Conservation (phyloP, 1,140 invertebrate genomes). For the Scaptomyza graminum region DNA sequence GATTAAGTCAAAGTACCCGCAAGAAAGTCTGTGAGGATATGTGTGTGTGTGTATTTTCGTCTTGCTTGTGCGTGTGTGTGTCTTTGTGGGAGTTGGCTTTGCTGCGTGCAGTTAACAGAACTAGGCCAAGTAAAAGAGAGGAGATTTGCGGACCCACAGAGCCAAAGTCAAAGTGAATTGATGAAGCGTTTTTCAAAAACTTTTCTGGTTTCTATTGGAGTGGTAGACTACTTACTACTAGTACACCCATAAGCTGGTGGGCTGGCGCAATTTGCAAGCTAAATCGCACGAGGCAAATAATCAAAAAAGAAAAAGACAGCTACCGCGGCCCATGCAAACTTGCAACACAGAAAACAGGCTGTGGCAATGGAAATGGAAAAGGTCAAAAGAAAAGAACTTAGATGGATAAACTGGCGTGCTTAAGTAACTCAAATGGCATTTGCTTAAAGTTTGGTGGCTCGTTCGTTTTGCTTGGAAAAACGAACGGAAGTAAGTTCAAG, state of each 20-base stretch:
- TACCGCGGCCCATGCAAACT: conserved; percentile 58
- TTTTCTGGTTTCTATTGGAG: conserved; percentile 45
- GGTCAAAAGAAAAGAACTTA: conserved; percentile 74
- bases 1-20: conserved; percentile 76
- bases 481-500: conserved; percentile 33
- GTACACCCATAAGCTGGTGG: conserved; percentile 24
- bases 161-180: conserved; percentile 77
- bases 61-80: conserved; percentile 27
- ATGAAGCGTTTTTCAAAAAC: conserved; percentile 69
- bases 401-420: conserved; percentile 68
- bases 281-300: conserved; percentile 54
- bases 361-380: conserved; percentile 45
- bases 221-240: no score
- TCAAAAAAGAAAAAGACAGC: conserved; percentile 47
- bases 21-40: conserved; percentile 13
- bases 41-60: conserved; percentile 1
- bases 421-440: conserved; percentile 72
- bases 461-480: conserved; percentile 16
- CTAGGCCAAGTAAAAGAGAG: conserved; percentile 47
- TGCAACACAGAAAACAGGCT: conserved; percentile 36
- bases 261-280: conserved; percentile 53
- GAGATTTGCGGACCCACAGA: conserved; percentile 34
- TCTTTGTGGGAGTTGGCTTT: conserved; percentile 20
- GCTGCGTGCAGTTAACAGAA: conserved; percentile 38
- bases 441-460: conserved; percentile 59